Evolutionary conservation across 2,797 vertebrate species (phyloP), one percentile per base, ranked within the genome.

Genomic region (Picus viridis): DNA sequence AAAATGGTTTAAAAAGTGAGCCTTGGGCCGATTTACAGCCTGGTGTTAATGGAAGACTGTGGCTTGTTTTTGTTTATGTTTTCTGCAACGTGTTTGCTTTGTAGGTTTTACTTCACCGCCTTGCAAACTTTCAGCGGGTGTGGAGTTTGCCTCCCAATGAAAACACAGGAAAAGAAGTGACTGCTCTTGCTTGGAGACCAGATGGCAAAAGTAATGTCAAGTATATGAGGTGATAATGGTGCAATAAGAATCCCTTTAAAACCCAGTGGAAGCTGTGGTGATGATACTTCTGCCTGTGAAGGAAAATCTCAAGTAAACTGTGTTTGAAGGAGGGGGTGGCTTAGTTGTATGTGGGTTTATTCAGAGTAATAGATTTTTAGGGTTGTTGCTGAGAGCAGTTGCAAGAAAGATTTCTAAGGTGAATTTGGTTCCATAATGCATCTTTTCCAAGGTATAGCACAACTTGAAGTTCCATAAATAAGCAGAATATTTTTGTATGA

Each of bases 141-240:
- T 99, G 99, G 99, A 99, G 98, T 95, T 98, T 99, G 88, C 98
- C 98, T 18, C 99, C 99, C 51, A 99, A 98, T 92, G 99, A 99
- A 97, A 98, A 98, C 77, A 99, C 99, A 8, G 99, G 99, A 27
- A 99, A 99, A 96, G 98, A 99, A 96, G 99, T 99, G 70, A 99
- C 99, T 5, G 98, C 98, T 14, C 97, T 99, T n/a, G 98, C 99
- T 39, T 99, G 99, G 99, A 98, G 99, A 97, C 99, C 99, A 62
- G 99, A 99, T 98, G 99, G 99, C 95, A 99, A 99, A 98, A 99
- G 99, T 99, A 98, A 98, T 96, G 86, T 89, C 20, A 51, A 78
- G 30, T 79, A 12, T 62, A 54, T 23, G 51, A 69, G 27, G n/a
- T 79, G 54, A 74, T 49, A 19, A 17, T 1, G 7, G 47, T 72